Percentiles rank a stretch among this genome's conserved stretches.
Conservation (phyloP, 2,888 invertebrate species). For the Pachydiplax longipennis region DNA sequence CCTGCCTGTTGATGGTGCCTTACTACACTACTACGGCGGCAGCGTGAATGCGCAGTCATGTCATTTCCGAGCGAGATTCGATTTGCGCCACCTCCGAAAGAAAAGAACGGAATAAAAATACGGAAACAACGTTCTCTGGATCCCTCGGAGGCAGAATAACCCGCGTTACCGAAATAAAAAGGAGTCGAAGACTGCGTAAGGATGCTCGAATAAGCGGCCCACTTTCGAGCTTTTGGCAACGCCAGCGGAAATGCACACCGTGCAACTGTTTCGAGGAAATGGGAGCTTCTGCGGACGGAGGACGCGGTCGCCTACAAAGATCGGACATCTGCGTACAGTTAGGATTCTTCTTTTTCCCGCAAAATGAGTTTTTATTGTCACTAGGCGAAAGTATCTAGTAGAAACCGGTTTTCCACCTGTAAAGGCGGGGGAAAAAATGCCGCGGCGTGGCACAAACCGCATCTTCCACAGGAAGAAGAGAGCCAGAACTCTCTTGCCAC, state of each 20-base stretch:
- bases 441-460: not conserved
- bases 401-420: not conserved
- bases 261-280: not conserved
- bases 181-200: not conserved
- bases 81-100: not conserved
- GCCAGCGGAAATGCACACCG: not conserved
- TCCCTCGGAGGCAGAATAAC: not conserved
- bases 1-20: not conserved
- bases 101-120: not conserved
- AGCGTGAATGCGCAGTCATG: not conserved
- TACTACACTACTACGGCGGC: not conserved
- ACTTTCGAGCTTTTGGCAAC: not conserved
- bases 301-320: not conserved
- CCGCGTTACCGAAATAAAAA: not conserved
- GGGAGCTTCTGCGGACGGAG: not conserved
- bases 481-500: not conserved
- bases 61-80: not conserved
- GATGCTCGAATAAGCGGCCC: not conserved
- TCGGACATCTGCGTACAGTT: not conserved
- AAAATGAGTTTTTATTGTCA: not conserved
- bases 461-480: not conserved
- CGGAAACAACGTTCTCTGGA: not conserved
- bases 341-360: not conserved
- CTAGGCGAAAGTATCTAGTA: not conserved
- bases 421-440: not conserved